Conservation (phyloP, 1,140 invertebrate species). For the Anoplophora glabripennis region DNA sequence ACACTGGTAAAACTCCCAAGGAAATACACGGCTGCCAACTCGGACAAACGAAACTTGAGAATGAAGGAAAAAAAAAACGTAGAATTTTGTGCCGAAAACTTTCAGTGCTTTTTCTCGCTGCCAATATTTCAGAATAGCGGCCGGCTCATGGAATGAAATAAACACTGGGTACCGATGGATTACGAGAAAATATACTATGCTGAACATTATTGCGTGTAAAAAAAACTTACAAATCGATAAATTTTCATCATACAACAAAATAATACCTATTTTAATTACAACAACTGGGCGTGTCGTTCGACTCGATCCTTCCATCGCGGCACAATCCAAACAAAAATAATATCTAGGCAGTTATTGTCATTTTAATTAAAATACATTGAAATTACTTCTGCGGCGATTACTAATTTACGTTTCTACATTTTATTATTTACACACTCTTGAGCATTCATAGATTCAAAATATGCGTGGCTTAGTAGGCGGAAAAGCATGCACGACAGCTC, state of each 20-base stretch:
- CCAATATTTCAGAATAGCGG: slow-evolving; percentile 26
- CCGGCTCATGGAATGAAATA: slow-evolving; percentile 37
- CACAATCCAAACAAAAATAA: neutral
- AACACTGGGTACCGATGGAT: slow-evolving; percentile 3
- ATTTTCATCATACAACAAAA: slow-evolving; percentile 21
- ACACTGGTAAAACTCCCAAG: slow-evolving; percentile 28
- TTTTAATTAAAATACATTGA: slow-evolving; percentile 12
- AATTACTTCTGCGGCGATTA: neutral
- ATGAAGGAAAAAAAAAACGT: slow-evolving; percentile 11
- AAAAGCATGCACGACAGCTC: too few species aligned
- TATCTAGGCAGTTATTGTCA: slow-evolving; percentile 12
- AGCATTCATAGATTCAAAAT: too few species aligned
- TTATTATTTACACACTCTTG: too few species aligned
- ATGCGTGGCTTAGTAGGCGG: too few species aligned
- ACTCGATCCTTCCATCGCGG: neutral
- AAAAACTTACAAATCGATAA: slow-evolving; percentile 20
- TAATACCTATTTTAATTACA: slow-evolving; percentile 16
- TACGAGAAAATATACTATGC: slow-evolving; percentile 9
- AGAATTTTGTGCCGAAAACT: slow-evolving; percentile 23
- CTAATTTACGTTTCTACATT: too few species aligned
- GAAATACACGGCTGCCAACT: slow-evolving; percentile 20
- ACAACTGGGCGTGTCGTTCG: neutral
- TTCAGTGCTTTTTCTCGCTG: slow-evolving; percentile 27
- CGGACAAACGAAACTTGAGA: neutral
- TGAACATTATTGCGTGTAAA: slow-evolving; percentile 18